Evolutionary conservation across 2,888 invertebrate species (phyloP), one percentile per base, ranked within the genome.

Genomic region (Tromatobia lineatoria): DNA sequence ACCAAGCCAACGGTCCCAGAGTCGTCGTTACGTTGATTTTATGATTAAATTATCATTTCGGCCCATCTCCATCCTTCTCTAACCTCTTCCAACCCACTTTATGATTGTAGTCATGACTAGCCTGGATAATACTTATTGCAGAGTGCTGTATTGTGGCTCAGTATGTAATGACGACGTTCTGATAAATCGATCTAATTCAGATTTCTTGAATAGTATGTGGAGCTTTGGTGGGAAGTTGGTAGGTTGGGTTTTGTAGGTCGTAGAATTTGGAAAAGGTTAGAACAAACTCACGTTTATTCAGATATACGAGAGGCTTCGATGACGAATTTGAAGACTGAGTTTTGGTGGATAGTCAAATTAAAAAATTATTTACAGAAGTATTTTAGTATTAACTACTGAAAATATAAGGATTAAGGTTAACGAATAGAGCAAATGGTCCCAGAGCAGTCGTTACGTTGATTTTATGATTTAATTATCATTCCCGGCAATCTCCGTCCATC

Each of bases 11-110:
- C 77, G 59, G 59, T 25, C 29, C 18, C 77, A 29, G 38, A 61
- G 25, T 52, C 45, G 77, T 59, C 69, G 69, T 77, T 69, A 77
- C 69, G 47, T 77, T 77, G 77, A 69, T 83, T 75, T 64, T 20
- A 75, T 83, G 74, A 79, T 79, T 70, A 71, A 79, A 79, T 83
- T 71, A 75, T 75, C 47, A 70, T 74, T 78, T 45, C 52, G n/a
- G 25, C 18, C 78, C 23, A 23, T 50, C 69, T 15, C 45, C 34
- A 1, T n/a, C 20, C 34, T 7, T 34, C 38, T 38, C 20, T 38
- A 34, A 29, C 38, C 59, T 34, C 34, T 59, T 59, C 29, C 59
- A 54, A 29, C 57, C 59, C 67, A 29, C 15, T 66, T 50, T 47
- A 29, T 11, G 23, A 66, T 75, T 8, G 38, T 18, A 50, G 52